Evolutionary conservation across 2,888 invertebrate genomes (phyloP), one percentile per base, ranked within the genome.

Genomic region (Melieria picta): DNA sequence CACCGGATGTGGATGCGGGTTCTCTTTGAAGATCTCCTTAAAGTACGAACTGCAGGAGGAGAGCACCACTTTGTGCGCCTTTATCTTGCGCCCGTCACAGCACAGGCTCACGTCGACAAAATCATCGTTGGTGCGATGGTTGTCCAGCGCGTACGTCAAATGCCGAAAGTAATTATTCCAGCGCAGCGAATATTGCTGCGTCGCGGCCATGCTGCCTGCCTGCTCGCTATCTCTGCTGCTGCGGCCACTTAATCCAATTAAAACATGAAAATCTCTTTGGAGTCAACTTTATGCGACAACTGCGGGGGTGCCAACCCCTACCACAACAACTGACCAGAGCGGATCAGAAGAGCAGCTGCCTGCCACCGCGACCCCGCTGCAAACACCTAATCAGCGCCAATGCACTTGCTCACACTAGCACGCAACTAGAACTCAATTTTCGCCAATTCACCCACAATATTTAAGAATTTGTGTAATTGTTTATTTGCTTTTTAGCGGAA

Each of bases 11-110:
- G 92, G 92, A 82, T 93, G 93, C 58, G 93, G 93, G 84, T 93
- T 93, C 84, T 93, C 93, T 88, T 92, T 89, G 75, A 91, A 91
- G 78, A 91, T 90, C 81, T 91, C 90, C 77, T 89, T 90, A 83
- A 95, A 95, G 84, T 94, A 95, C 77, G 90, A 90, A 81, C 95
- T 95, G 84, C 95, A 95, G 6, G 94, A 94, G 0, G 94, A 94
- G 42, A 95, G 88, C 66, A 95, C 89, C 89, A 95, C 92, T 89
- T 93, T 94, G 83, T 95, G 95, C 55, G 95, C 95, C 81, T 91
- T 92, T 77, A 95, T 92, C 87, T 92, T 91, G 73, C 92, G 91
- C 75, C 95, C 95, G 85, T 95, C 95, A 83, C 94, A 94, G 85
- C 93, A 93, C 76, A 95, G 88, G 73, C 94, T 95, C 68, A 95